Percentiles rank a stretch among this genome's conserved stretches.
phyloP scores from a whole-genome alignment of 2,888 invertebrate species.

The Saturnia japonica region DNA sequence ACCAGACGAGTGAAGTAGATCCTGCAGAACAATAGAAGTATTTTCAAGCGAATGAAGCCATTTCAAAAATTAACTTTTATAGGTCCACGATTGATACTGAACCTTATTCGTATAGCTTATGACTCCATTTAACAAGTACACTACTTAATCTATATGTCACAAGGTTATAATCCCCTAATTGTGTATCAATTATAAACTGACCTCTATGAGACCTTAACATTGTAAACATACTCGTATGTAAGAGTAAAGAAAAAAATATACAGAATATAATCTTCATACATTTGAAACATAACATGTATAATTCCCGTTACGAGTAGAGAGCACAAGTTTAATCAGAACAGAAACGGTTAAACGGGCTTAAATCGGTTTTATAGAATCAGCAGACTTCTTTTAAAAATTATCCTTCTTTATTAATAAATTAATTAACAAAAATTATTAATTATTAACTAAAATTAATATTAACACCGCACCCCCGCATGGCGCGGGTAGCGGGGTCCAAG shows the following conservation, averaged over 20 bases:
- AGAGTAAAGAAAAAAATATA: background rate
- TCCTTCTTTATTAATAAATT: no score
- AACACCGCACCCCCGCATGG: no score
- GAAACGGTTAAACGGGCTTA: no score
- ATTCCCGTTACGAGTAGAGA: no score
- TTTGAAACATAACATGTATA: background rate
- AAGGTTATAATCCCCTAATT: background rate
- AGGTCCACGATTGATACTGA: background rate
- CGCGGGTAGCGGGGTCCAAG: no score
- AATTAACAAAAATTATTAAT: no score
- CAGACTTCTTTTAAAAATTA: no score
- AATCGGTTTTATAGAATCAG: no score
- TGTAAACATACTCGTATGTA: background rate
- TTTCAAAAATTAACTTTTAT: background rate
- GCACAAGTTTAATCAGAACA: no score
- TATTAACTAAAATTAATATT: no score
- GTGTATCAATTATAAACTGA: slow-evolving; percentile 1
- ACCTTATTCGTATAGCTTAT: background rate
- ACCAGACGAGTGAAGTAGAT: background rate
- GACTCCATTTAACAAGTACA: background rate
- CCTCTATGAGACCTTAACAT: slow-evolving; percentile 7
- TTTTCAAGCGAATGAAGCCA: no score
- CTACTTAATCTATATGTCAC: background rate
- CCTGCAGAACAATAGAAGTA: background rate
- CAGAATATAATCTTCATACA: background rate